Percentiles rank a stretch among this genome's conserved stretches.
Conservation (phyloP, 2,888 invertebrate species). For the Lithophane leautieri region DNA sequence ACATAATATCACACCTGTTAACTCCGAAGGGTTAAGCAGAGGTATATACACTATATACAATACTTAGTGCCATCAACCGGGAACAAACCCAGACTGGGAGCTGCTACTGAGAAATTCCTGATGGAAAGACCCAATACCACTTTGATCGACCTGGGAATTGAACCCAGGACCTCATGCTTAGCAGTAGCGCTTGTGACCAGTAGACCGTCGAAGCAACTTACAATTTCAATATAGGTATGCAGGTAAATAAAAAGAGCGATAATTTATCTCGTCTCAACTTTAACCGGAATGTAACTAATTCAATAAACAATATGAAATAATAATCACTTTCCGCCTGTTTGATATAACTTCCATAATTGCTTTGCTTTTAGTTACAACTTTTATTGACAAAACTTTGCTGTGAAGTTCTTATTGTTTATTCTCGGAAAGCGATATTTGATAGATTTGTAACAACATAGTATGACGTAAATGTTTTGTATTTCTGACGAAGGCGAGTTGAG, state of each 20-base stretch:
- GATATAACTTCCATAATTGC: constrained; percentile 42
- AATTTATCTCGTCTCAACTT: background rate
- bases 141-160: background rate
- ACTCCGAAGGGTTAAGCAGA: background rate
- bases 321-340: constrained; percentile 38
- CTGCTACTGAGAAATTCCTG: background rate
- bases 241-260: background rate
- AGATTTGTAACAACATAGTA: constrained; percentile 12
- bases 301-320: constrained; percentile 38
- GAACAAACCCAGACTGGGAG: background rate
- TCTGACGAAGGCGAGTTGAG: background rate
- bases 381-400: constrained; percentile 46
- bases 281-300: constrained; percentile 15
- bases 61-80: too few relatives aligned
- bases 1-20: too few relatives aligned
- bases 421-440: constrained; percentile 25
- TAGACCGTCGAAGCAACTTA: background rate
- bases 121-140: background rate
- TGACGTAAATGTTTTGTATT: background rate
- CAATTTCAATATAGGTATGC: background rate
- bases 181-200: background rate
- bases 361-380: constrained; percentile 54
- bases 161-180: background rate
- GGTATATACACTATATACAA: too few relatives aligned
- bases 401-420: constrained; percentile 29